Evolutionary conservation across 1,140 invertebrate genomes (phyloP).

Genomic region (Mya arenaria): DNA sequence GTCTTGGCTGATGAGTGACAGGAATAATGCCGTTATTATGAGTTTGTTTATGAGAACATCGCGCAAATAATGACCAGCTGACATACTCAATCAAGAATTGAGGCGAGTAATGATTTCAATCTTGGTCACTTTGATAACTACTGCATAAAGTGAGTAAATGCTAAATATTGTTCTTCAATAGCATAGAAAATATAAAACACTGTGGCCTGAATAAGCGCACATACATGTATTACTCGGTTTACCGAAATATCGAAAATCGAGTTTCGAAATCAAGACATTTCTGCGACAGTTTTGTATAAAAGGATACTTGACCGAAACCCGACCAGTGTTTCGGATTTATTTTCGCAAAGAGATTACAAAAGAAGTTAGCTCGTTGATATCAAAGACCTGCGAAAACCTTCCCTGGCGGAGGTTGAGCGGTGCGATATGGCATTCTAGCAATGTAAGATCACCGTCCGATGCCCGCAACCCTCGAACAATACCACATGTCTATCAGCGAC

Average conservation of each 20-base stretch:
- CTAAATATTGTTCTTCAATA: background rate
- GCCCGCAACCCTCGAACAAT: conserved; percentile 28
- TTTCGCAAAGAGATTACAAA: background rate
- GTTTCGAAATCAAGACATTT: background rate
- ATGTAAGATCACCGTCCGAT: background rate
- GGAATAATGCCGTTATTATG: background rate
- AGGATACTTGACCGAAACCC: too few relatives aligned
- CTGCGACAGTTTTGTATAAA: too few relatives aligned
- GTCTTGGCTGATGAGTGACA: background rate
- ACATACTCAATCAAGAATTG: background rate
- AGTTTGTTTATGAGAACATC: background rate
- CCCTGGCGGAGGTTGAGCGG: background rate
- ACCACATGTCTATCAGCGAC: conserved; percentile 48
- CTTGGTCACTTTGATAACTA: background rate
- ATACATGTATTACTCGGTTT: background rate
- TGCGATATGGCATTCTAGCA: background rate
- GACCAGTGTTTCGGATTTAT: background rate
- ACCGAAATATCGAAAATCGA: background rate
- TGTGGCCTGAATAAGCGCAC: background rate
- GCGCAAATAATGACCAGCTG: background rate
- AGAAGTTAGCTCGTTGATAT: background rate
- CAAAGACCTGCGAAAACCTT: background rate
- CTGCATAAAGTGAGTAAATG: background rate
- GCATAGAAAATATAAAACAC: background rate
- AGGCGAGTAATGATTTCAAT: background rate